Evolutionary conservation across 1,140 invertebrate species (phyloP).

Genomic region (Pemphigus obesinymphae): DNA sequence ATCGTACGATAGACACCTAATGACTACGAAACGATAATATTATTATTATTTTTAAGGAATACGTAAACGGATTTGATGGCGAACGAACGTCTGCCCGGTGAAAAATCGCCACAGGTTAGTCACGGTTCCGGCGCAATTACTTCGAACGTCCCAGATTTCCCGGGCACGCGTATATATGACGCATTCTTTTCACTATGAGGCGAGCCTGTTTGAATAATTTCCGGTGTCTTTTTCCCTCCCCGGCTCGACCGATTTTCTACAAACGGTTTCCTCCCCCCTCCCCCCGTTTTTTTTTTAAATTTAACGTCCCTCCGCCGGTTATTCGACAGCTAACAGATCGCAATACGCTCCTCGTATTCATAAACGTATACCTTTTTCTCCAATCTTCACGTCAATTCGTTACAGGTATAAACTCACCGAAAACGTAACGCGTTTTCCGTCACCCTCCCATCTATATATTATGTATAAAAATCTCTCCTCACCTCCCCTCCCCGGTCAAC

Average conservation of each 20-base stretch:
- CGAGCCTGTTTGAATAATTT: constrained; percentile 37
- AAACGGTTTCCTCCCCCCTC: not conserved
- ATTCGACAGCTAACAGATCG: constrained; percentile 39
- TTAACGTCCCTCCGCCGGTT: constrained; percentile 29
- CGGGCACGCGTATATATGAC: not conserved
- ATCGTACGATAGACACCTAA: no score
- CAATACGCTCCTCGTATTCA: constrained; percentile 14
- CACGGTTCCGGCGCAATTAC: constrained; percentile 25
- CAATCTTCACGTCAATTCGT: constrained; percentile 5
- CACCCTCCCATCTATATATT: no score
- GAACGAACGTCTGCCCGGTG: not conserved
- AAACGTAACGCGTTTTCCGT: not conserved
- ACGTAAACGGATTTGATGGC: not conserved
- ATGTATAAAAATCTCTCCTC: no score
- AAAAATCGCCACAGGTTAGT: constrained; percentile 34
- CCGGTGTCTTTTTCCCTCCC: not conserved
- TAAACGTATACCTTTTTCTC: constrained; percentile 8
- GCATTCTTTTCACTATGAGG: not conserved
- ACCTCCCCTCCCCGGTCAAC: not conserved
- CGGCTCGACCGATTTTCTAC: not conserved
- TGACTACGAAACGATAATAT: no score
- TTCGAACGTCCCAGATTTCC: not conserved
- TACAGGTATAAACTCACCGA: constrained; percentile 15
- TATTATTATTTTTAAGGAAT: no score
- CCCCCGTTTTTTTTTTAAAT: constrained; percentile 34